A percentile compares a stretch with the other conserved stretches of the same genome.
Evolutionary conservation across 2,888 invertebrate genomes (phyloP).

Genomic region (Esperia sulphurella): DNA sequence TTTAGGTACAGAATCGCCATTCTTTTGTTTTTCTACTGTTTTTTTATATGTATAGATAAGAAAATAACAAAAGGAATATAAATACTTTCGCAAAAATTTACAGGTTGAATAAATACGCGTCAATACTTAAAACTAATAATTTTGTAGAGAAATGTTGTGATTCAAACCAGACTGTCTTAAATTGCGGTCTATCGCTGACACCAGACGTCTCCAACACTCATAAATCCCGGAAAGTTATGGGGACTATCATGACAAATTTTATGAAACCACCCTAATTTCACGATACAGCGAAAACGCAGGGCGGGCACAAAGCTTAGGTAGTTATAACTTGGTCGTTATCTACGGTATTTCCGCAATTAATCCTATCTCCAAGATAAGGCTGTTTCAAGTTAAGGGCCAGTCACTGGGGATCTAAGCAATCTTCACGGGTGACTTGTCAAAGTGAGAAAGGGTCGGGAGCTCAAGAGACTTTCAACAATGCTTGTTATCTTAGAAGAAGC

Average conservation of each 20-base stretch:
- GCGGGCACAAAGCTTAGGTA: slow-evolving; percentile 32
- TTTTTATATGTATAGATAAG: too few relatives aligned
- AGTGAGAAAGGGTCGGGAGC: slow-evolving; percentile 74
- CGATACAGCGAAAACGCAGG: slow-evolving; percentile 21
- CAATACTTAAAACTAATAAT: too few relatives aligned
- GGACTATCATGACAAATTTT: slow-evolving; percentile 13
- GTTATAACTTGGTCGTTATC: slow-evolving; percentile 70
- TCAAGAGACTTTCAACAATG: slow-evolving; percentile 78
- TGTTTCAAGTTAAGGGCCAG: slow-evolving; percentile 74
- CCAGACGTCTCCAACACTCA: neutral
- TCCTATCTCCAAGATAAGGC: slow-evolving; percentile 71
- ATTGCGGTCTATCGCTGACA: neutral
- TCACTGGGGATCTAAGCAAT: slow-evolving; percentile 76
- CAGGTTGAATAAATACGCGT: too few relatives aligned
- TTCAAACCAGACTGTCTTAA: neutral
- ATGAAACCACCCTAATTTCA: slow-evolving; percentile 15
- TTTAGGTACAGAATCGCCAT: too few relatives aligned
- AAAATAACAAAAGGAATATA: too few relatives aligned
- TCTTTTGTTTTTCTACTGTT: too few relatives aligned
- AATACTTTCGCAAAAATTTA: too few relatives aligned
- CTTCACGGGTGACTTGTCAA: slow-evolving; percentile 78
- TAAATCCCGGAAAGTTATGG: slow-evolving; percentile 6
- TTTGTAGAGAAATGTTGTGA: neutral
- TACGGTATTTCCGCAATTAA: slow-evolving; percentile 76
- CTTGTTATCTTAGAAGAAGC: slow-evolving; percentile 76